A percentile compares a stretch with the other conserved stretches of the same genome.
phyloP scores from a whole-genome alignment of 2,113 vertebrate genomes.

The Podarcis muralis region DNA sequence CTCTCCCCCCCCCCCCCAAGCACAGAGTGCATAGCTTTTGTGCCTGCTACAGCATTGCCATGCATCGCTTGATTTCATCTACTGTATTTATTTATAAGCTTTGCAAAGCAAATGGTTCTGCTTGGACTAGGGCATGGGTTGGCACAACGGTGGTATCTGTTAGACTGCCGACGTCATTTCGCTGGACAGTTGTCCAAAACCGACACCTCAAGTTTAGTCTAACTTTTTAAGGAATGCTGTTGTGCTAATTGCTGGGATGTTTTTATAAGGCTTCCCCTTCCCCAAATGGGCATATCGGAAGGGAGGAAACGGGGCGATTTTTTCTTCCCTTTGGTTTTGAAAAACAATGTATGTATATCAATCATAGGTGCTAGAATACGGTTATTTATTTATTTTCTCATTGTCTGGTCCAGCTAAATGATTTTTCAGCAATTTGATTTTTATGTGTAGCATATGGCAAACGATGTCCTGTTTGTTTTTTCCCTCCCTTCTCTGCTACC shows the following conservation, averaged over 20 bases:
- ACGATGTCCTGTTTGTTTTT: not conserved
- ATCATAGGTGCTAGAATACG: accelerated
- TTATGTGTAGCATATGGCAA: accelerated
- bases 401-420: accelerated
- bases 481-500: not conserved
- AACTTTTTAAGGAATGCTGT: not conserved
- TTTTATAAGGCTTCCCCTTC: not conserved
- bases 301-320: not conserved
- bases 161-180: not conserved
- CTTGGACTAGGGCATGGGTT: accelerated
- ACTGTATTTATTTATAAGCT: not conserved
- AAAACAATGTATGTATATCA: not conserved
- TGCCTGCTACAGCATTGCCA: not conserved
- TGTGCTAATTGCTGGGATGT: not conserved
- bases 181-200: not conserved
- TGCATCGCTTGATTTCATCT: not conserved
- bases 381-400: too few relatives aligned
- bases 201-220: not conserved
- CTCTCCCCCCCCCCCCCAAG: accelerated
- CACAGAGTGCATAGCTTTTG: not conserved
- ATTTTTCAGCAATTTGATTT: accelerated
- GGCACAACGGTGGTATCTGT: not conserved
- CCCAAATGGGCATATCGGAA: accelerated
- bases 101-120: accelerated
- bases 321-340: not conserved